Base-by-base conservation (phyloP, 2,888 invertebrate genomes). In the Fissipunctia ypsillon region DNA sequence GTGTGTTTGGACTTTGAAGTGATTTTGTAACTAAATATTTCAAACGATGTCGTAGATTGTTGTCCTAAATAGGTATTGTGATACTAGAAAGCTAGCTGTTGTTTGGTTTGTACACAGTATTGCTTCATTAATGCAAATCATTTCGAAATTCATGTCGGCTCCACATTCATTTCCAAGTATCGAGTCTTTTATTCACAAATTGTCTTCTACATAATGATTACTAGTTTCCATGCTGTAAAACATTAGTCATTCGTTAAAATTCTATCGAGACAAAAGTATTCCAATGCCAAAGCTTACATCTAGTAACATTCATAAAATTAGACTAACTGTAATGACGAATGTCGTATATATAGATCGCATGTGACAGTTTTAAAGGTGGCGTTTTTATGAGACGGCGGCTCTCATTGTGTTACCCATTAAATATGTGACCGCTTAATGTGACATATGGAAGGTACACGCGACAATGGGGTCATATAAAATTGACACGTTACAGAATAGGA, bases 401-500 rank as follows among this genome's bases (percentile, higher is more conserved):
- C 56, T 76, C 78, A 84, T 87, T 87, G 85, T 86, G 78, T 81
- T 81, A 84, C 87, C 84, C 88, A 93, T 94, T 93, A 93, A 93
- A 94, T 92, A 93, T 90, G 90, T 90, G 91, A 90, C 86, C 91
- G 90, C 92, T 93, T 93, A 91, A 90, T 94, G 93, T 95, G 95
- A 95, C 91, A 93, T 93, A 94, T 95, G 93, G 91, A 88, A 89
- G 90, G 90, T 91, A 92, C 88, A 89, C 90, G 89, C 91, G 92
- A 95, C 95, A 95, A 94, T 94, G 84, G 91, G 90, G 87, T 90
- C 86, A 88, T 90, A 94, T 95, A 93, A 95, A 95, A 95, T 95
- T 93, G 93, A 95, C 93, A 94, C 90, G 88, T 90, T 89, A 88
- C 89, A 91, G 91, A 95, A 95, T 93, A 91, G 95, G 94, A 95